Evolutionary conservation across 2,888 invertebrate genomes (phyloP).

Genomic region (Agrilus mali): DNA sequence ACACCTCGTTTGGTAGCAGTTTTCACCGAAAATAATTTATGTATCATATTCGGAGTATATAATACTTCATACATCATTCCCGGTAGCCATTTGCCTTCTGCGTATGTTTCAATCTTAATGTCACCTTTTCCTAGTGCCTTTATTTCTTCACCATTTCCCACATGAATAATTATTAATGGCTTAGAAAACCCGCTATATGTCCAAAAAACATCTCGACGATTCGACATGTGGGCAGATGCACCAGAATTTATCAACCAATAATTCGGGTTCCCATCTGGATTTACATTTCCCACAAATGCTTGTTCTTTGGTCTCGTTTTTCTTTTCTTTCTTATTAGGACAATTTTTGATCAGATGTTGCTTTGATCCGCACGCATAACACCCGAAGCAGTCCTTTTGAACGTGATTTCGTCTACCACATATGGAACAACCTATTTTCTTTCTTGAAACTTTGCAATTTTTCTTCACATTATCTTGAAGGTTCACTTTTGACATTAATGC

Average conservation of each 20-base stretch:
- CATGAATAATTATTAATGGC: background rate
- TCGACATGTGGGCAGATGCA: slow-evolving; percentile 2
- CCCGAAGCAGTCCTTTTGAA: too few relatives aligned
- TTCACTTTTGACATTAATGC: too few relatives aligned
- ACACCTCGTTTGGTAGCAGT: background rate
- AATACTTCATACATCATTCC: background rate
- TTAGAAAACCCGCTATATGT: too few relatives aligned
- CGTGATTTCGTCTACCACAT: slow-evolving; percentile 9
- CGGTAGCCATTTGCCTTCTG: background rate
- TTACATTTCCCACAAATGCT: background rate
- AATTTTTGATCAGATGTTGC: too few relatives aligned
- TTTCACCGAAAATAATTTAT: background rate
- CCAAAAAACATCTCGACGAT: background rate
- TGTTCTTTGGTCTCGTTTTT: too few relatives aligned
- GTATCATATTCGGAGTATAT: background rate
- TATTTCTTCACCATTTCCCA: background rate
- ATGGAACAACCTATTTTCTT: slow-evolving; percentile 6
- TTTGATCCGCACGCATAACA: too few relatives aligned
- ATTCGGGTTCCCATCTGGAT: background rate
- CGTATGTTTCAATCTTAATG: background rate
- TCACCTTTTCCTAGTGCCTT: background rate
- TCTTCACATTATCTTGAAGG: too few relatives aligned
- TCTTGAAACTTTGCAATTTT: too few relatives aligned
- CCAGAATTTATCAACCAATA: background rate
- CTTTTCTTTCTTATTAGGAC: too few relatives aligned